Evolutionary conservation across 2,888 invertebrate species (phyloP), one percentile per base, ranked within the genome.

Genomic region (Amphipoea lucens): DNA sequence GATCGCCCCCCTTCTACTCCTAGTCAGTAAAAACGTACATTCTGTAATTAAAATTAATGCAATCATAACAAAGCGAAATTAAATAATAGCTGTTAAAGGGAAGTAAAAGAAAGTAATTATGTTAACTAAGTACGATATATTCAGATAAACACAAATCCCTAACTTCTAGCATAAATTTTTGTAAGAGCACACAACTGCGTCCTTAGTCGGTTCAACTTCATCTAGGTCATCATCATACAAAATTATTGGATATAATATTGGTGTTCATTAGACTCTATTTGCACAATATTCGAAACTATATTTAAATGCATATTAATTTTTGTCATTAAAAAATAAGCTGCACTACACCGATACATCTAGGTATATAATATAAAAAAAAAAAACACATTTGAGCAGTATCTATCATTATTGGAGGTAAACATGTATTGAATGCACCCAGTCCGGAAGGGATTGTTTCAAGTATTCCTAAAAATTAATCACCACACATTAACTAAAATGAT

Each of bases 1-100:
- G 0, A 81, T n/a, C 0, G 90, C 90, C 9, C 90, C 90, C 23
- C 90, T 75, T 65, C 76, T 86, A 60, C 88, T 90, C 70, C 65
- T 89, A n/a, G 82, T 89, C 0, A 90, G 68, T 66, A 78, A 68
- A 77, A 77, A 88, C 29, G 48, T 0, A 54, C 71, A 54, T 63
- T 78, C 89, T 87, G 87, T n/a, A 89, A 87, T 66, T 42, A 75
- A 74, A 76, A 69, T 51, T 7, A 69, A 70, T 60, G 6, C 7
- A 62, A 67, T 62, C 7, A 87, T 81, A 71, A 87, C 70, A 66
- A 72, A 72, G 29, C 51, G 65, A 66, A 72, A 63, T 67, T 54
- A 17, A 62, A 2, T 17, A 36, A 1, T 14, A 45, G 11, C 12
- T 14, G 9, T 45, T 12, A 42, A 36, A 73, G 68, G 81, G 40